Percentiles rank a stretch among this genome's conserved stretches.
These are phyloP conservation scores for Lasiurus cinereus DNA, from an alignment of 2,113 vertebrate genomes.

Conservation along the genomic window DNA sequence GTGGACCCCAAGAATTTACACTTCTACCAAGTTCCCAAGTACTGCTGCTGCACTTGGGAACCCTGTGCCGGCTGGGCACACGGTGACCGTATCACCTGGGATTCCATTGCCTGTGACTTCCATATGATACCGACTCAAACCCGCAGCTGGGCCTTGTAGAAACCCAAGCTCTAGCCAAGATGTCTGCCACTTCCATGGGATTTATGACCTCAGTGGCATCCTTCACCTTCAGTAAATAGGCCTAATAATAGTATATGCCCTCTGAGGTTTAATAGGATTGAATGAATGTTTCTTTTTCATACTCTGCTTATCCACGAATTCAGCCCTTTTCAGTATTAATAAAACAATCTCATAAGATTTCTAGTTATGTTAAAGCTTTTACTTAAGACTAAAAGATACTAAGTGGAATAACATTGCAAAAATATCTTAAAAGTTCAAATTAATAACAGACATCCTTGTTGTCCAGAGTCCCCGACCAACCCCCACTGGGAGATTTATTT, in stretches of 20 bases:
- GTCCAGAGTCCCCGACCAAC: neutral
- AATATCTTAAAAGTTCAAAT: neutral
- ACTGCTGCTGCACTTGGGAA: neutral
- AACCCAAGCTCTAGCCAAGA: neutral
- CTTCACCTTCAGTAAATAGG: neutral
- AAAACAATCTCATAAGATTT: neutral
- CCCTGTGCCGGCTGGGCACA: neutral
- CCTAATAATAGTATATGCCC: neutral
- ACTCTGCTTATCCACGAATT: neutral
- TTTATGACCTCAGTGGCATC: neutral
- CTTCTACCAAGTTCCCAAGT: neutral
- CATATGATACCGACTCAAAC: accelerated
- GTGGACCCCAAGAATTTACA: neutral
- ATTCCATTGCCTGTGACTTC: neutral
- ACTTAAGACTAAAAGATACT: neutral
- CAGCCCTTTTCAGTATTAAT: neutral
- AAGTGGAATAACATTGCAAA: neutral
- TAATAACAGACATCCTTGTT: neutral
- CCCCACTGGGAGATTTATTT: accelerated
- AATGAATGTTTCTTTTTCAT: neutral
- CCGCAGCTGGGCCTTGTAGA: neutral
- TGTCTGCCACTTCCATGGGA: neutral
- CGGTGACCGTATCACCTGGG: accelerated
- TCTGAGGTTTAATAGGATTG: neutral
- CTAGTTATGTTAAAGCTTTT: neutral